Evolutionary conservation across 2,113 vertebrate species (phyloP), one percentile per base, ranked within the genome.

Genomic region (Empidonax alnorum): DNA sequence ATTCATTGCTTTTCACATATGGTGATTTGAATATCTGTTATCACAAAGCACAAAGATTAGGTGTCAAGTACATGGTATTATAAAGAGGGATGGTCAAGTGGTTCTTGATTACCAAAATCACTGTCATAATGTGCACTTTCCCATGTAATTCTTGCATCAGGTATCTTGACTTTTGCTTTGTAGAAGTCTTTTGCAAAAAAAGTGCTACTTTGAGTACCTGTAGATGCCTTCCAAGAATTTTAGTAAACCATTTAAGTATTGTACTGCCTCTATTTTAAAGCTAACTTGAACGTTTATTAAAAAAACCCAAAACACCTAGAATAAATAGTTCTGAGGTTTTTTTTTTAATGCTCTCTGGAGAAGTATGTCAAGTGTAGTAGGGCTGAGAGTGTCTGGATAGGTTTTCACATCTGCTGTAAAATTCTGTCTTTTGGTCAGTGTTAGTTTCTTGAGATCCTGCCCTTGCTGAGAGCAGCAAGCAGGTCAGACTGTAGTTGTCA

Each of bases 31-130:
- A 5, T 59, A 10, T 39, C 53, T 69, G 20, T 75, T 53, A 74
- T 59, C 35, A 30, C 14, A 61, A 35, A 78, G 12, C 25, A 87
- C 69, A 80, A 79, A 76, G 30, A 8, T 89, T 65, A 66, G 20
- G 25, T 62, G n/a, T 68, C 1, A 2, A 82, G 41, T 62, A 14
- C 2, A 0, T 58, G 28, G 1, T 75, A 17, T 2, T 66, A 23
- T 61, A 31, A 77, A 63, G 37, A 87, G 33, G 10, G 12, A 25
- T 21, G 21, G 33, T 47, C 30, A 62, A n/a, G 19, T 62, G 28
- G 20, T 63, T 82, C 24, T 3, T 42, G 35, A 46, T 84, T 23
- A 42, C 61, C 20, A 61, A 63, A 89, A 72, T 68, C n/a, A 37
- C 24, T 85, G 28, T 67, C 69, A 30, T 53, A 58, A n/a, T 42